These are phyloP conservation scores for Tympanuchus pallidicinctus DNA, from an alignment of 2,113 vertebrate genomes.

Conservation along the genomic window DNA sequence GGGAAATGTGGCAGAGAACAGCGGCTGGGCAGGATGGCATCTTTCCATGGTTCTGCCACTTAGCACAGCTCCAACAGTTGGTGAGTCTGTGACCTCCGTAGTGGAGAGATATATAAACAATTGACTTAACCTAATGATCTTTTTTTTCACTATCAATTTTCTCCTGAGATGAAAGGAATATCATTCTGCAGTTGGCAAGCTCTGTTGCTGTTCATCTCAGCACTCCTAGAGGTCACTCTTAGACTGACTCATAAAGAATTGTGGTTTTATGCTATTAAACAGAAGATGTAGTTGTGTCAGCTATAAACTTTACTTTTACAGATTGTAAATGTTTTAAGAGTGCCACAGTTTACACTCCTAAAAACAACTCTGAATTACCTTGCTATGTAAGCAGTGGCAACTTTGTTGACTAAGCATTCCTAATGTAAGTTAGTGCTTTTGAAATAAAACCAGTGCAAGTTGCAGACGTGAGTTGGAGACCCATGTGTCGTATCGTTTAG, in stretches of 20 bases:
- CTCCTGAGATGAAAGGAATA: not conserved
- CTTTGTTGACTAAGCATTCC: not conserved
- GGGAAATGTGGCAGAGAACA: not conserved
- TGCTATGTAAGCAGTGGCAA: not conserved
- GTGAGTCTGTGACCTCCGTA: not conserved
- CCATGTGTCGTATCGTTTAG: not conserved
- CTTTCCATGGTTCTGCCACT: not conserved
- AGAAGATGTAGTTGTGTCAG: not conserved
- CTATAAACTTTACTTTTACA: not conserved
- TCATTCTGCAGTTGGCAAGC: not conserved
- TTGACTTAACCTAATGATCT: not conserved
- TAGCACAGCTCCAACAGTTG: not conserved
- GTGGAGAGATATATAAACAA: not conserved
- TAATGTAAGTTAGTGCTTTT: not conserved
- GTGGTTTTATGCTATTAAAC: not conserved
- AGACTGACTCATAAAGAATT: not conserved
- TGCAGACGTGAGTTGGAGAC: not conserved
- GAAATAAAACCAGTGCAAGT: not conserved
- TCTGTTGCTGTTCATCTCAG: not conserved
- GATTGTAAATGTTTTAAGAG: not conserved
- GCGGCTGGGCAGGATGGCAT: not conserved
- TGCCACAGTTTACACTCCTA: not conserved
- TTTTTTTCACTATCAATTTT: not conserved
- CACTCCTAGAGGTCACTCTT: conserved; percentile 28
- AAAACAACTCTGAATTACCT: not conserved